A percentile compares a stretch with the other conserved stretches of the same genome.
Conservation (phyloP, 2,113 vertebrate species). For the Pterocles gutturalis region DNA sequence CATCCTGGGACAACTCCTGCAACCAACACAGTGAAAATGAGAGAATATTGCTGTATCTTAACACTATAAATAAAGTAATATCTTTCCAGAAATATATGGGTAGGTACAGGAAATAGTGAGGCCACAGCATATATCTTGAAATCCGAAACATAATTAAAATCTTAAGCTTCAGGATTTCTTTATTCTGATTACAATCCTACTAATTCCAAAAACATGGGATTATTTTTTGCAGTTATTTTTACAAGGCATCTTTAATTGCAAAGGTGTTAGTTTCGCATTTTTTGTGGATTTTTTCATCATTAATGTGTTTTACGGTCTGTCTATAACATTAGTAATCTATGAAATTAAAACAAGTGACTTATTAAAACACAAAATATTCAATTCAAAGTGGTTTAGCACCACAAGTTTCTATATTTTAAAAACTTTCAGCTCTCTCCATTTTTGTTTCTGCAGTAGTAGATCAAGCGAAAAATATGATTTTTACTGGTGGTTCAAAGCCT, state of each 20-base stretch:
- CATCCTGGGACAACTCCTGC: not conserved
- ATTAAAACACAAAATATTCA: slow-evolving; percentile 12
- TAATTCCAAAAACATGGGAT: accelerated
- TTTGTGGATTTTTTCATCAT: not conserved
- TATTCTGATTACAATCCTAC: not conserved
- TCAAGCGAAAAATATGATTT: not conserved
- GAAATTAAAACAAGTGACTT: not conserved
- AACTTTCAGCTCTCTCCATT: not conserved
- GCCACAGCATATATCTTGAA: not conserved
- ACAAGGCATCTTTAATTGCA: not conserved
- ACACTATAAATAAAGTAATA: not conserved
- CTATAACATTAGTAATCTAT: not conserved
- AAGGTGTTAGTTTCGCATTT: not conserved
- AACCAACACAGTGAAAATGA: not conserved
- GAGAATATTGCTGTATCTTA: not conserved
- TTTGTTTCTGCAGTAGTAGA: not conserved
- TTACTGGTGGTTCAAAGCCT: not conserved
- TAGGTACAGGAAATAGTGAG: not conserved
- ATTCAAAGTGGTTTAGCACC: not conserved
- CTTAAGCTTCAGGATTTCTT: not conserved
- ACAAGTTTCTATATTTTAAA: slow-evolving; percentile 35
- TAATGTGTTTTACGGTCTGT: not conserved
- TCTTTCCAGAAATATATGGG: not conserved
- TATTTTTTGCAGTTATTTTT: not conserved
- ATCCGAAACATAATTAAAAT: not conserved